phyloP scores from a whole-genome alignment of 2,797 vertebrate genomes.

The Hippoglossus hippoglossus region DNA sequence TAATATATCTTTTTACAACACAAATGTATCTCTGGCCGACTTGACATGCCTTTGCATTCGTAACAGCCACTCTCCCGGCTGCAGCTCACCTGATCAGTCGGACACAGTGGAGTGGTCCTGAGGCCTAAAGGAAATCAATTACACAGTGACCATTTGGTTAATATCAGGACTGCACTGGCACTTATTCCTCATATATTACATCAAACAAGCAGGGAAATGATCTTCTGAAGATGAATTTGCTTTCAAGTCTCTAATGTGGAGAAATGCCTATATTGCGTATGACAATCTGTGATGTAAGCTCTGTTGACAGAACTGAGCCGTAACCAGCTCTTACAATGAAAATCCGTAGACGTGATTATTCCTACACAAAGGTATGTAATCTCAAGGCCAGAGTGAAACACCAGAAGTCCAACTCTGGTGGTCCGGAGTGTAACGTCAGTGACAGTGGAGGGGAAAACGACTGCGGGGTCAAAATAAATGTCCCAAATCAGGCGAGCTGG shows the following conservation, averaged over 20 bases:
- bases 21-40: conserved; percentile 71
- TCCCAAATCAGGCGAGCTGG: conserved; percentile 46
- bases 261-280: neutral
- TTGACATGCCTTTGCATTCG: conserved; percentile 63
- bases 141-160: conserved; percentile 44
- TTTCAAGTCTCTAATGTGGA: conserved; percentile 9
- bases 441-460: conserved; percentile 66
- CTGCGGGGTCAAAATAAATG: conserved; percentile 65
- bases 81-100: conserved; percentile 39
- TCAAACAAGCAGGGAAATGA: conserved; percentile 37
- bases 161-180: conserved; percentile 36
- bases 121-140: conserved; percentile 74
- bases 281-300: neutral
- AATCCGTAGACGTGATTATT: conserved; percentile 49
- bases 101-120: conserved; percentile 37
- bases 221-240: conserved; percentile 13
- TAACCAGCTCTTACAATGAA: conserved; percentile 35
- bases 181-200: conserved; percentile 33
- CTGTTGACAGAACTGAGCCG: too few relatives aligned
- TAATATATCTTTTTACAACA: conserved; percentile 72
- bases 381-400: conserved; percentile 60
- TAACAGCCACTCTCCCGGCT: conserved; percentile 33
- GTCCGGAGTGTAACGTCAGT: conserved; percentile 59
- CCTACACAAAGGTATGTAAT: conserved; percentile 40
- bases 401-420: conserved; percentile 71